A percentile compares a stretch with the other conserved stretches of the same genome.
These are phyloP conservation scores for Aphis gossypii DNA, from an alignment of 1,140 invertebrate genomes.

Conservation along the genomic window DNA sequence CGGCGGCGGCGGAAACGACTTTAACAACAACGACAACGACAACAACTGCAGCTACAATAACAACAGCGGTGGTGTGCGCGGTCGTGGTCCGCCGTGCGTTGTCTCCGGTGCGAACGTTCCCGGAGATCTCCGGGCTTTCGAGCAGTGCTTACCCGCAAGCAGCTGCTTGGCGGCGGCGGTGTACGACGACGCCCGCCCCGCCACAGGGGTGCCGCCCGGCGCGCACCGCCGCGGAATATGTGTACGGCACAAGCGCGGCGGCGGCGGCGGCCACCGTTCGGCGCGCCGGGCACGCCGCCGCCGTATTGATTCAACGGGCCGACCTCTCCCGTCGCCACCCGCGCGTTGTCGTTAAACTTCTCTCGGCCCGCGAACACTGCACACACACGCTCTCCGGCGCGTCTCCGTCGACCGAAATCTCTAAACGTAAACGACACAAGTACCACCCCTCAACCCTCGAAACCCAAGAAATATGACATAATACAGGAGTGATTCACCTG, in stretches of 20 bases:
- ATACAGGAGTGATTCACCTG: neutral
- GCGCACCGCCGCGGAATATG: constrained; percentile 12
- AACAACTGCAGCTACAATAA: no score
- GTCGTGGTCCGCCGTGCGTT: constrained; percentile 27
- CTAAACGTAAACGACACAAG: constrained; percentile 6
- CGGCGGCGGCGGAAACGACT: neutral
- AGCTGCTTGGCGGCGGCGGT: constrained; percentile 42
- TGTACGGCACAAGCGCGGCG: constrained; percentile 44
- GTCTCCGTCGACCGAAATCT: neutral
- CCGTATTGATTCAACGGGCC: constrained; percentile 54
- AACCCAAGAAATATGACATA: neutral
- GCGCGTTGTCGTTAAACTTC: constrained; percentile 34
- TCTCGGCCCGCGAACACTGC: neutral
- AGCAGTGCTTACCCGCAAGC: constrained; percentile 53
- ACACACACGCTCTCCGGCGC: neutral
- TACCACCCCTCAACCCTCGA: neutral
- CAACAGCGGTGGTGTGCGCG: neutral
- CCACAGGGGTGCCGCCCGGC: constrained; percentile 48
- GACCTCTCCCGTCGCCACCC: constrained; percentile 32
- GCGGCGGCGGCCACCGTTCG: constrained; percentile 28
- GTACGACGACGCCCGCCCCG: constrained; percentile 40
- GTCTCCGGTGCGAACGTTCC: constrained; percentile 52
- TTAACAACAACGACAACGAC: no score
- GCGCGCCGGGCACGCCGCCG: constrained; percentile 44
- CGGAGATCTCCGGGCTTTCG: constrained; percentile 49